These are phyloP conservation scores for Danio choprae DNA, from an alignment of 2,797 vertebrate genomes.

Conservation along the genomic window DNA sequence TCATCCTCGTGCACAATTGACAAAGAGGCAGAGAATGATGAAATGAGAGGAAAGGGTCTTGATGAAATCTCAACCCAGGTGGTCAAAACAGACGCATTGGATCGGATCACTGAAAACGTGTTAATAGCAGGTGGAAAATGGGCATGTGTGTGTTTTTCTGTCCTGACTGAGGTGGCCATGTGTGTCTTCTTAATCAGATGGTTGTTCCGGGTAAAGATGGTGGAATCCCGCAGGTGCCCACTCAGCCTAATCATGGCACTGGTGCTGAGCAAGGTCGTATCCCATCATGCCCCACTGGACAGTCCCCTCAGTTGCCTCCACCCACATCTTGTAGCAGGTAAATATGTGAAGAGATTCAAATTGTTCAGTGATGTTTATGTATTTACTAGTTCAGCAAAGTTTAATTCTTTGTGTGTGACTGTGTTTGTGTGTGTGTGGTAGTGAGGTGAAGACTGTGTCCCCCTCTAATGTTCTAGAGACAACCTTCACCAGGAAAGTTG, in stretches of 20 bases:
- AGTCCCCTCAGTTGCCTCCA: slow-evolving; percentile 76
- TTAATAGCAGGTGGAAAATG: no score
- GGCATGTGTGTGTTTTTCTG: neutral
- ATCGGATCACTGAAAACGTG: no score
- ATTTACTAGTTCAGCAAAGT: neutral
- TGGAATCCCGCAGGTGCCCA: slow-evolving; percentile 80
- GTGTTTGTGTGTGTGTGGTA: slow-evolving; percentile 65
- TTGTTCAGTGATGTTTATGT: neutral
- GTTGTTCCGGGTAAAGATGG: slow-evolving; percentile 88
- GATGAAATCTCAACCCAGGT: no score
- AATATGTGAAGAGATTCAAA: neutral
- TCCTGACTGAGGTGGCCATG: neutral
- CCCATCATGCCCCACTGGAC: slow-evolving; percentile 74
- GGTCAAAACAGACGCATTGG: no score
- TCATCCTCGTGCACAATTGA: no score
- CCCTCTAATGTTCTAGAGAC: slow-evolving; percentile 86
- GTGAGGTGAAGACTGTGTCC: slow-evolving; percentile 77
- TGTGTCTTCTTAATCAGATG: slow-evolving; percentile 71
- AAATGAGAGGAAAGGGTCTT: no score
- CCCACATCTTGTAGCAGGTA: slow-evolving; percentile 91
- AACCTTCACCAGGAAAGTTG: slow-evolving; percentile 92
- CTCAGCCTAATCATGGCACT: slow-evolving; percentile 84
- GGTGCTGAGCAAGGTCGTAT: slow-evolving; percentile 84
- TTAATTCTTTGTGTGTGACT: neutral
- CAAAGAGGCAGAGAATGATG: no score